phyloP scores from a whole-genome alignment of 2,888 invertebrate species.

The Pemphredon lugubris region DNA sequence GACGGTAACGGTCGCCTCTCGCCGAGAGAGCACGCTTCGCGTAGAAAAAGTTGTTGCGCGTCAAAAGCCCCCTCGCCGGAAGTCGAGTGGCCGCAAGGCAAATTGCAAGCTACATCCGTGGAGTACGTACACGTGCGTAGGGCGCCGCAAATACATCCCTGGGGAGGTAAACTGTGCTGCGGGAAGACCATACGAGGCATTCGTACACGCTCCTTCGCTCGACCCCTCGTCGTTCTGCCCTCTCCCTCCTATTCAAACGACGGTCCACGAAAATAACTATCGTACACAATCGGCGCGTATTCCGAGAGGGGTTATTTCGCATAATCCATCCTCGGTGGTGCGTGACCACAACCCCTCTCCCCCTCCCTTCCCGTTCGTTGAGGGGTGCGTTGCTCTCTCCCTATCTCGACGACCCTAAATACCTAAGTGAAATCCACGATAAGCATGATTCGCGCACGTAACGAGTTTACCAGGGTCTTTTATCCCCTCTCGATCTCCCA shows the following conservation, averaged over 20 bases:
- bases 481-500: slow-evolving; percentile 43
- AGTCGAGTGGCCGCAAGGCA: slow-evolving; percentile 61
- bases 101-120: slow-evolving; percentile 53
- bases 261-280: slow-evolving; percentile 70
- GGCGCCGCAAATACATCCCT: slow-evolving; percentile 56
- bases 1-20: not conserved
- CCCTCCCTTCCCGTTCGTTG: slow-evolving; percentile 33
- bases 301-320: slow-evolving; percentile 66
- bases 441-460: slow-evolving; percentile 77
- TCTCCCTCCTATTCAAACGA: slow-evolving; percentile 51
- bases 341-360: slow-evolving; percentile 41
- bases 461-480: slow-evolving; percentile 76
- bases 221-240: slow-evolving; percentile 16
- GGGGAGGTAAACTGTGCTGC: slow-evolving; percentile 46
- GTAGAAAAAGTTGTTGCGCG: slow-evolving; percentile 53
- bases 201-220: slow-evolving; percentile 41
- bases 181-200: slow-evolving; percentile 53
- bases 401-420: slow-evolving; percentile 59
- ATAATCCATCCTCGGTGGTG: slow-evolving; percentile 64
- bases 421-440: slow-evolving; percentile 76
- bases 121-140: slow-evolving; percentile 50
- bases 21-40: slow-evolving; percentile 7
- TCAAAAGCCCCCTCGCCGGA: slow-evolving; percentile 57
- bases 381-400: slow-evolving; percentile 35
- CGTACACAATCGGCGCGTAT: slow-evolving; percentile 64